These are phyloP conservation scores for Zeus faber DNA, from an alignment of 2,113 vertebrate genomes.

Conservation along the genomic window DNA sequence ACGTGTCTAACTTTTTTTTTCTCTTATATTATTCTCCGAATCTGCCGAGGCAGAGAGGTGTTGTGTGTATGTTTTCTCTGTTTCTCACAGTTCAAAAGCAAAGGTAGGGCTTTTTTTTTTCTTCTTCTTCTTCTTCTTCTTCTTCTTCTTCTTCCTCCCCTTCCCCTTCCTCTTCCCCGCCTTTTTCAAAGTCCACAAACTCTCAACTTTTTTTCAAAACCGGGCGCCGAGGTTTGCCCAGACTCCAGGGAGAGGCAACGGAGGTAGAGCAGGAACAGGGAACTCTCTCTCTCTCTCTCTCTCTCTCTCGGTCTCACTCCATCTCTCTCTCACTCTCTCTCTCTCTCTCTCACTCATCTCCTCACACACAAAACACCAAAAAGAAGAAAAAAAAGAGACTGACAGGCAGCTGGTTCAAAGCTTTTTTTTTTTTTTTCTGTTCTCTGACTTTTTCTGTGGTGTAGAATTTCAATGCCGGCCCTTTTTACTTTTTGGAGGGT, in stretches of 20 bases:
- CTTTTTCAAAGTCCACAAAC: conserved; percentile 69
- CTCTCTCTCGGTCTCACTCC: too few species aligned
- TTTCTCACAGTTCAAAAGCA: conserved; percentile 66
- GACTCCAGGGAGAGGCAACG: conserved; percentile 64
- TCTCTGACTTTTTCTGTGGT: conserved; percentile 43
- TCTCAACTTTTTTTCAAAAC: conserved; percentile 65
- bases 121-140: not conserved
- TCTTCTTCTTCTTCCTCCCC: not conserved
- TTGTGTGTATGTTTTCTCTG: conserved; percentile 53
- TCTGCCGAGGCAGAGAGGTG: conserved; percentile 38
- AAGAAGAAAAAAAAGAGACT: conserved; percentile 65
- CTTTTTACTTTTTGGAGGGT: too few species aligned
- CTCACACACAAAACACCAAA: conserved; percentile 50
- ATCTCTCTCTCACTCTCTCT: conserved; percentile 56
- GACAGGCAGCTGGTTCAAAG: conserved; percentile 75
- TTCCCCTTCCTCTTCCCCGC: not conserved
- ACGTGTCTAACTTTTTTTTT: conserved; percentile 26
- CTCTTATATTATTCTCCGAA: conserved; percentile 31
- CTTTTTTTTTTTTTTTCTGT: conserved; percentile 50
- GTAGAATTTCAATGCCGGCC: conserved; percentile 74
- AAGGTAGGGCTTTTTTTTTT: conserved; percentile 3
- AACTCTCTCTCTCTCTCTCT: conserved; percentile 63
- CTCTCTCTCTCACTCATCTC: conserved; percentile 64
- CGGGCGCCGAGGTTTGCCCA: conserved; percentile 62
- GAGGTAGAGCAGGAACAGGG: conserved; percentile 47